Conservation (phyloP, 2,888 invertebrate genomes). For the Brassicogethes aeneus region DNA sequence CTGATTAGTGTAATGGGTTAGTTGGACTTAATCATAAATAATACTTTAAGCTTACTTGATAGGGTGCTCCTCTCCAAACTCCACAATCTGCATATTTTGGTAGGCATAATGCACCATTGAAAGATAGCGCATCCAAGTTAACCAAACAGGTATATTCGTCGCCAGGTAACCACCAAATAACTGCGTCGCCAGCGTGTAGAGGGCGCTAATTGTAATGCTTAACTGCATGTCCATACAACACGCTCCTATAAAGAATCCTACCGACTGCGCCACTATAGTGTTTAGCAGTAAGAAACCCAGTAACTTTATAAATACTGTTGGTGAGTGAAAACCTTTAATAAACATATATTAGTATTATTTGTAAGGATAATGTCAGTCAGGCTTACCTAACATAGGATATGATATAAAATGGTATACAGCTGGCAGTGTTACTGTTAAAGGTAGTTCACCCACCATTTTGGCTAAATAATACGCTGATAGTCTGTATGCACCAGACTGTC, state of each 20-base stretch:
- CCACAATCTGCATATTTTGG: conserved; percentile 72
- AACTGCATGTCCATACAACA: conserved; percentile 69
- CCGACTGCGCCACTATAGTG: conserved; percentile 68
- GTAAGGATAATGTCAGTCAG: neutral
- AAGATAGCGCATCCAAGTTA: conserved; percentile 65
- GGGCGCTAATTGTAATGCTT: conserved; percentile 66
- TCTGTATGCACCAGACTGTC: conserved; percentile 68
- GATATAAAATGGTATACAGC: conserved; percentile 67
- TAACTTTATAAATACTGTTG: conserved; percentile 58
- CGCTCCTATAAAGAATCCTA: conserved; percentile 71
- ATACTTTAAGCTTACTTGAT: conserved; percentile 49
- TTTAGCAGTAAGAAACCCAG: conserved; percentile 60
- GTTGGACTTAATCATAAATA: neutral
- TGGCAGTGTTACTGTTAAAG: conserved; percentile 63
- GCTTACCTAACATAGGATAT: conserved; percentile 60
- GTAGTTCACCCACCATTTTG: conserved; percentile 73
- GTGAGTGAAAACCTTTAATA: conserved; percentile 44
- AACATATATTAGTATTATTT: conserved; percentile 4
- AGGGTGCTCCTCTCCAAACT: conserved; percentile 57
- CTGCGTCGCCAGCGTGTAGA: conserved; percentile 68
- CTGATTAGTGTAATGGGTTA: no score
- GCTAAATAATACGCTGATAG: conserved; percentile 73
- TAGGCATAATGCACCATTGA: conserved; percentile 75
- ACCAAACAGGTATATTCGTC: conserved; percentile 61
- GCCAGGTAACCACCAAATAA: conserved; percentile 68